Evolutionary conservation across 2,113 vertebrate species (phyloP).

Genomic region (Crotalus viridis): DNA sequence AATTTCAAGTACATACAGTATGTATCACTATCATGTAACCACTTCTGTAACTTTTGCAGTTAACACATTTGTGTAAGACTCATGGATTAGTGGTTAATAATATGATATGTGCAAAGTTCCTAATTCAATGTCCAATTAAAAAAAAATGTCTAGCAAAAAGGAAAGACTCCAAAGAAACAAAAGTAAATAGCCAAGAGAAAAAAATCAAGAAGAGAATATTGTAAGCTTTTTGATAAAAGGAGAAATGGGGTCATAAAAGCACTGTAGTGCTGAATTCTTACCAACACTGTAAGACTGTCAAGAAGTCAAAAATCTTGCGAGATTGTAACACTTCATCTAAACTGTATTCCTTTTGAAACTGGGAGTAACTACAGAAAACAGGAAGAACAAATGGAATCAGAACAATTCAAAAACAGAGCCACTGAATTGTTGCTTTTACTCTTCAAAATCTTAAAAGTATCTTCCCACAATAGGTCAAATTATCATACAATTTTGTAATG

Average conservation of each 20-base stretch:
- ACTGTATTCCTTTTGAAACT: conserved; percentile 89
- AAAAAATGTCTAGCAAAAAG: neutral
- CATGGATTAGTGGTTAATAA: neutral
- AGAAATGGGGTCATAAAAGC: neutral
- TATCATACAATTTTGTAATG: neutral
- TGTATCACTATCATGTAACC: neutral
- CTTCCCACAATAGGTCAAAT: neutral
- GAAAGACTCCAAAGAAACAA: neutral
- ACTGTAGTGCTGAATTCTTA: conserved; percentile 66
- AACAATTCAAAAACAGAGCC: neutral
- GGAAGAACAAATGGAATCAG: conserved; percentile 29
- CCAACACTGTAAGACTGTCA: conserved; percentile 95
- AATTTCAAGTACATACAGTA: neutral
- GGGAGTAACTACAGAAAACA: conserved; percentile 78
- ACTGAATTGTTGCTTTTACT: neutral
- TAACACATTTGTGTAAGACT: neutral
- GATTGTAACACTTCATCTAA: conserved; percentile 87
- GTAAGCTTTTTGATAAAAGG: neutral
- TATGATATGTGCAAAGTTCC: neutral
- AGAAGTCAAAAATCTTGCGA: conserved; percentile 83
- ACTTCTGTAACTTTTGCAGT: neutral
- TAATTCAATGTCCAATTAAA: neutral
- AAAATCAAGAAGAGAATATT: neutral
- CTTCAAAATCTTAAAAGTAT: neutral
- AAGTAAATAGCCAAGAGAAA: neutral